Base-by-base conservation (phyloP, 2,888 invertebrate genomes). In the Coelogynopora nodosa region DNA sequence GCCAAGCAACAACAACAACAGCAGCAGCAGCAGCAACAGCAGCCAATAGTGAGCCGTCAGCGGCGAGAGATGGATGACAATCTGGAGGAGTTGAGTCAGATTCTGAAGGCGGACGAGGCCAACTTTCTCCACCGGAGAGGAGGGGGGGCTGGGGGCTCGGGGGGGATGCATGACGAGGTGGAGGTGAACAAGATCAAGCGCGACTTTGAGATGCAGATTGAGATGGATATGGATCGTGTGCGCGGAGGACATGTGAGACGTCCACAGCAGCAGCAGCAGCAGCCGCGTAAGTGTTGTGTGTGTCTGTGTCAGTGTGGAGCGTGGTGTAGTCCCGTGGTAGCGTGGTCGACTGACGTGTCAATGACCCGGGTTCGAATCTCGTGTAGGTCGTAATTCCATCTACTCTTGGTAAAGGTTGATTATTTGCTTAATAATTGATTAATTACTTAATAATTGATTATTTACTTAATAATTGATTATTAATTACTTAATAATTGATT, bases 161-260 rank as follows among this genome's bases (percentile, higher is more conserved):
- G 23, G 2, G 18, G 5, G 23, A 5, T 23, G 5, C 74, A 74
- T 10, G 74, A 74, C 74, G 74, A 74, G 23, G 74, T 74, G 23
- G 74, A 74, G 74, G 74, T 74, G 5, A 74, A 74, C 23, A 5
- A 23, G 74, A 74, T 74, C 5, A 74, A 74, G 74, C 18, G 74
- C 18, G 74, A 74, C 5, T 74, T 74, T 74, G 74, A 74, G 74
- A 74, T 74, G 74, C 18, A 74, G 2, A n/a, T 74, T 74, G 74
- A 74, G 74, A 74, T 74, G 74, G 74, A 74, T 74, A 10, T 74
- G 5, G 74, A 74, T 26, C 74, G 74, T 23, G 74, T 74, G 5
- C 18, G 74, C 23, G n/a, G n/a, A n/a, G n/a, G n/a, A n/a, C n/a
- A n/a, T n/a, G n/a, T n/a, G n/a, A n/a, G n/a, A n/a, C n/a, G n/a